Evolutionary conservation across 35 echinoderm and acorn worm species (phyloP).

Genomic region (Ophioderma brevispina): DNA sequence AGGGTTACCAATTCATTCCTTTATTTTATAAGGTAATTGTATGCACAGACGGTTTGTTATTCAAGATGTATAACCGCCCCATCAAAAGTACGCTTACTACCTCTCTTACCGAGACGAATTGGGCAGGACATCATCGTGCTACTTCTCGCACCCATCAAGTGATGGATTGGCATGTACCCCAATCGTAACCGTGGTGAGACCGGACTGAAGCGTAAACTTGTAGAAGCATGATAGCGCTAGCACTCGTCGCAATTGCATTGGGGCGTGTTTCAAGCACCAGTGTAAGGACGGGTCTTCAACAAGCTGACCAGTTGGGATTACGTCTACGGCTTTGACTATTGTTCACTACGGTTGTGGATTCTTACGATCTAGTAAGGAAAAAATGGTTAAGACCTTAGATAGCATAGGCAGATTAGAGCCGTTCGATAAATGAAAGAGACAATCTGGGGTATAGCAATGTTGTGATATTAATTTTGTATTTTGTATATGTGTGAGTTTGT

Average conservation of each 20-base stretch:
- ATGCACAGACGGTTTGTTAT: too few relatives aligned
- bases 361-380: too few relatives aligned
- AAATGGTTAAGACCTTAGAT: too few relatives aligned
- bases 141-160: not conserved
- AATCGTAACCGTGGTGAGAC: slow-evolving; percentile 62
- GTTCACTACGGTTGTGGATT: slow-evolving; percentile 35
- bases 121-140: slow-evolving; percentile 40
- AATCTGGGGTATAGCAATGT: too few relatives aligned
- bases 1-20: too few relatives aligned
- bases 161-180: slow-evolving; percentile 21
- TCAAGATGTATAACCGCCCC: too few relatives aligned
- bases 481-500: too few relatives aligned
- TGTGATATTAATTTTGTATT: too few relatives aligned
- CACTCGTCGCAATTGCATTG: not conserved
- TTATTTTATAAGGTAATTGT: too few relatives aligned
- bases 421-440: too few relatives aligned
- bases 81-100: too few relatives aligned
- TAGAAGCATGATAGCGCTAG: slow-evolving; percentile 1
- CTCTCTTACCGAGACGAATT: slow-evolving; percentile 61
- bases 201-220: slow-evolving; percentile 50
- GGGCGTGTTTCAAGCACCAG: not conserved
- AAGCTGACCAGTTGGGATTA: slow-evolving; percentile 24
- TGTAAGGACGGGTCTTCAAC: slow-evolving; percentile 36
- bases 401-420: too few relatives aligned
- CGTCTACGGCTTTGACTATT: slow-evolving; percentile 20